A percentile compares a stretch with the other conserved stretches of the same genome.
These are phyloP conservation scores for Hyles euphorbiae DNA, from an alignment of 1,140 invertebrate genomes.

Conservation along the genomic window DNA sequence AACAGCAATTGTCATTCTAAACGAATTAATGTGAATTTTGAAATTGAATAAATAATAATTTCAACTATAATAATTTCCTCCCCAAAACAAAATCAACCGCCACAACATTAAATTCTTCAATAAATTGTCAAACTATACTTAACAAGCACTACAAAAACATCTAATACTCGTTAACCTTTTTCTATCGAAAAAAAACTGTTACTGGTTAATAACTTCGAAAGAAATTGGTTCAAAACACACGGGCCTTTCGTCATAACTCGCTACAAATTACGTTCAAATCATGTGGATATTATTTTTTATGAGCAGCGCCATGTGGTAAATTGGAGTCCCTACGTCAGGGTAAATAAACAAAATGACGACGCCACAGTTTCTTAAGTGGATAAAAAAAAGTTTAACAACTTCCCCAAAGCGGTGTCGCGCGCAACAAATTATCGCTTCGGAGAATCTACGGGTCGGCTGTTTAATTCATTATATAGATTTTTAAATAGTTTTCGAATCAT, in stretches of 20 bases:
- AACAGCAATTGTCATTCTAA: too few species aligned
- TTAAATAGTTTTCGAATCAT: too few species aligned
- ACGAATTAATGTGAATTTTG: too few species aligned
- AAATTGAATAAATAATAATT: too few species aligned
- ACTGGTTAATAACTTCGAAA: constrained; percentile 50
- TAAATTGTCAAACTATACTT: too few species aligned
- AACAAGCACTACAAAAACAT: too few species aligned
- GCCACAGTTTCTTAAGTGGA: constrained; percentile 33
- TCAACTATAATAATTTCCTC: too few species aligned
- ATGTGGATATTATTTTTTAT: constrained; percentile 65
- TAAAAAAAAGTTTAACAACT: constrained; percentile 48
- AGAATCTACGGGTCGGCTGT: constrained; percentile 13
- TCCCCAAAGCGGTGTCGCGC: constrained; percentile 35
- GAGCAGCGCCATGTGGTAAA: constrained; percentile 60
- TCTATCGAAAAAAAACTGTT: constrained; percentile 31
- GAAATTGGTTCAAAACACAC: constrained; percentile 58
- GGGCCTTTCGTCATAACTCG: constrained; percentile 57
- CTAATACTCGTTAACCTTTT: too few species aligned
- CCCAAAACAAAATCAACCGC: too few species aligned
- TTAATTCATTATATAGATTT: constrained; percentile 9
- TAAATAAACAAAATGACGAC: constrained; percentile 62
- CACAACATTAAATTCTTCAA: too few species aligned
- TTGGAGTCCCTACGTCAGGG: constrained; percentile 53
- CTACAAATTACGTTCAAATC: constrained; percentile 61
- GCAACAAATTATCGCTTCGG: constrained; percentile 33